A percentile compares a stretch with the other conserved stretches of the same genome.
Evolutionary conservation across 2,797 vertebrate species (phyloP).

Genomic region (Sebastes itinus): DNA sequence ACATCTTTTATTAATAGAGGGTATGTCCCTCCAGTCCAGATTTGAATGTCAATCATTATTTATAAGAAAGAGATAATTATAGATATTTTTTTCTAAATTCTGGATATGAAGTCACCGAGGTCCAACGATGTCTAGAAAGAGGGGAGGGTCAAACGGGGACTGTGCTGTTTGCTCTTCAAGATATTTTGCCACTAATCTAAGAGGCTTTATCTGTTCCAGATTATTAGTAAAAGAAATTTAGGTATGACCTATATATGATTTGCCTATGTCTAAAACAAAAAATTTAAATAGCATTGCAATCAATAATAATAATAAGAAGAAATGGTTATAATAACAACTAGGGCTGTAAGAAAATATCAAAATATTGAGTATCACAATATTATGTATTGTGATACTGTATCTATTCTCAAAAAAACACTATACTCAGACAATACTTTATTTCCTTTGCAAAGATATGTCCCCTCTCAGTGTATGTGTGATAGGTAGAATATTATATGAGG

Average conservation of each 20-base stretch:
- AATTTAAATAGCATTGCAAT: too few species aligned
- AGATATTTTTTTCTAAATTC: background rate
- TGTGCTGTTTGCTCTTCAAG: background rate
- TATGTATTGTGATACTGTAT: too few species aligned
- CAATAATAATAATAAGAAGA: background rate
- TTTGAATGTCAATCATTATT: slow-evolving; percentile 11
- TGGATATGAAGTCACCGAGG: background rate
- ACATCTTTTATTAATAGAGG: slow-evolving; percentile 4
- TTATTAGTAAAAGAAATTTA: background rate
- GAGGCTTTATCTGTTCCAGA: background rate
- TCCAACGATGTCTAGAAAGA: background rate
- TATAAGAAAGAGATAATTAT: background rate
- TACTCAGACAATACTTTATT: too few species aligned
- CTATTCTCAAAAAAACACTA: too few species aligned
- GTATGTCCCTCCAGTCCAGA: background rate
- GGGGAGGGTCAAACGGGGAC: background rate
- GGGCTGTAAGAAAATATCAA: too few species aligned
- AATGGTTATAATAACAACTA: background rate
- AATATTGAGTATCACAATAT: too few species aligned
- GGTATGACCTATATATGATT: background rate
- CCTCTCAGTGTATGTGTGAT: too few species aligned
- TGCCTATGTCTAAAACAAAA: background rate
- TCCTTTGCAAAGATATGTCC: too few species aligned
- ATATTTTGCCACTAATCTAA: background rate
- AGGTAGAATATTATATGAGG: too few species aligned